Evolutionary conservation across 2,797 vertebrate genomes (phyloP).

Genomic region (Melanotaenia trifasciata): DNA sequence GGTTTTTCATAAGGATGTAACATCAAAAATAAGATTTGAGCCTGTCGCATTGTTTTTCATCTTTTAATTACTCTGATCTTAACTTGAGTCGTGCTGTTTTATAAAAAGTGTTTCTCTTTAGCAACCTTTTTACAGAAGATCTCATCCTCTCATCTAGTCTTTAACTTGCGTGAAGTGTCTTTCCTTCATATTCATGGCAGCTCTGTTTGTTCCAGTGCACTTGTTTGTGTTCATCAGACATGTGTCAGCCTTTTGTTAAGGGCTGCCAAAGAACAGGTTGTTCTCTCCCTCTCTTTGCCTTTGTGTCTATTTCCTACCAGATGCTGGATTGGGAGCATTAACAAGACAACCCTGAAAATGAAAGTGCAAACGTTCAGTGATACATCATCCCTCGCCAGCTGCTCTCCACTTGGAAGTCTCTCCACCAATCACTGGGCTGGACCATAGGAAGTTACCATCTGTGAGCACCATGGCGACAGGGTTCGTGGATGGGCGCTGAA

Average conservation of each 20-base stretch:
- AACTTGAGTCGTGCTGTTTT: not conserved
- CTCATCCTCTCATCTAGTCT: conserved; percentile 25
- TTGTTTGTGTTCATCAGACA: conserved; percentile 63
- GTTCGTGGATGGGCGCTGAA: conserved; percentile 60
- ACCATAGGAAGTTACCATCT: conserved; percentile 80
- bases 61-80: not conserved
- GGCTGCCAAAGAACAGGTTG: conserved; percentile 78
- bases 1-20: not conserved
- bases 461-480: conserved; percentile 74
- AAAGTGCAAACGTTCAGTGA: conserved; percentile 78
- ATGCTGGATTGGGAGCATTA: conserved; percentile 79
- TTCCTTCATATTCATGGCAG: conserved; percentile 35
- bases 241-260: conserved; percentile 72
- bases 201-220: conserved; percentile 40
- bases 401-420: conserved; percentile 75
- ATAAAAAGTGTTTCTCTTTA: not conserved
- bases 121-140: conserved; percentile 7
- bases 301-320: conserved; percentile 80
- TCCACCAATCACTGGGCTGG: conserved; percentile 76
- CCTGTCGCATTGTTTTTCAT: not conserved
- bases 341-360: conserved; percentile 81
- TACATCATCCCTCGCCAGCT: conserved; percentile 82
- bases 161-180: conserved; percentile 33
- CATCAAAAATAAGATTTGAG: conserved; percentile 7
- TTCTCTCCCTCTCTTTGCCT: conserved; percentile 70